Evolutionary conservation across 2,797 vertebrate genomes (phyloP), one percentile per base, ranked within the genome.

Genomic region (Acropternis orthonyx): DNA sequence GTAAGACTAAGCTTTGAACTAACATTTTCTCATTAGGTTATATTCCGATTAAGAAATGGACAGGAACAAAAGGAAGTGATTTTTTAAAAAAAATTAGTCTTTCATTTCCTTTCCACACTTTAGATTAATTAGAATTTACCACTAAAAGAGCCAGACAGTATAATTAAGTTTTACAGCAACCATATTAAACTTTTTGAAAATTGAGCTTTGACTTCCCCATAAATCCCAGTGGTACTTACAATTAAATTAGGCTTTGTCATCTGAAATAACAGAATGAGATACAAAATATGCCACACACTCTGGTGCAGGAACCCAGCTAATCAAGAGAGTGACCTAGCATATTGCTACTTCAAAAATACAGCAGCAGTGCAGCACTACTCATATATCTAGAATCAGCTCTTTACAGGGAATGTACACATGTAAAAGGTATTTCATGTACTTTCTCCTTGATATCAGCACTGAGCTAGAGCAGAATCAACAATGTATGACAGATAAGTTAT

Each of bases 61-160:
- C 56, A 91, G 81, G 69, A 96, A 91, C 43, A 94, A 91, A 94
- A 96, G 92, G 34, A 94, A 96, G 68, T 52, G 28, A 55, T 66
- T 73, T 62, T 52, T 52, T 52, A 54, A 52, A 5, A 1, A 39
- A 87, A 96, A 59, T 76, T 89, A 83, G 43, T 49, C 52, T 58
- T 88, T 37, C 48, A 79, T 96, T 97, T 97, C 85, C 85, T 95
- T 88, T 89, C 67, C 66, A 83, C 75, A 84, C 69, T 92, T 97
- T 30, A 94, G 93, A 95, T 97, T 95, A 97, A 97, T 95, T 91
- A 95, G 44, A 93, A 97, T 95, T 96, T 95, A 92, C 85, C 58
- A 94, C 54, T 95, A 96, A 94, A 95, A 95, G 58, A 79, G 69
- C 20, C 77, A 85, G 93, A 92, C 36, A 94, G 89, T 94, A 93